Evolutionary conservation across 2,888 invertebrate genomes (phyloP), one percentile per base, ranked within the genome.

Genomic region (Cyrtodaria siliqua): DNA sequence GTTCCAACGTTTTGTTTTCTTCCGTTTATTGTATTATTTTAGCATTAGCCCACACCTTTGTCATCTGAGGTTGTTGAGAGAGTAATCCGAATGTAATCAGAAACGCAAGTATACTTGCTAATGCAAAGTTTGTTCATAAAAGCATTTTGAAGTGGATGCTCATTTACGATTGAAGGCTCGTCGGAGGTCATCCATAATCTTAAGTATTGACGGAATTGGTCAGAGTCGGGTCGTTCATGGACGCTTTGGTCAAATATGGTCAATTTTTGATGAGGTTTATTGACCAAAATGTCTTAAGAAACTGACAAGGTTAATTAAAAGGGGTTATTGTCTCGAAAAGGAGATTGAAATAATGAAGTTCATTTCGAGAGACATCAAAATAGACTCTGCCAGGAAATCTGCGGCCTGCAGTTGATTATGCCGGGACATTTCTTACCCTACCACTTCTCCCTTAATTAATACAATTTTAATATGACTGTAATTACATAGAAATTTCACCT

Each of bases 91-190:
- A 57, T 50, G 33, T 74, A 74, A 74, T 68, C 68, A 61, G 57
- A 74, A 68, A 60, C 24, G 59, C 75, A 75, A 75, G 75, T 69
- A 59, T 63, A 69, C 60, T 63, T 69, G 47, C n/a, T 57, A 49
- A 64, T 29, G 29, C 60, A 74, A 75, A 52, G 69, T 69, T 75
- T 75, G 52, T 63, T 68, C 68, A 63, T 75, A 69, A 69, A 75
- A 75, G 69, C 69, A 52, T 42, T 20, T 44, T 69, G 52, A 75
- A 69, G 68, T 64, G 38, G 23, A 9, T 23, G 24, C 47, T 33
- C 33, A 33, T 33, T 33, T 33, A 33, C 33, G 4, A 33, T 33
- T 33, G 33, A 33, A 33, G 33, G 4, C 6, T 12, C 33, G 12
- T 4, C 33, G 6, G 33, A 33, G 33, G 33, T 33, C 33, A 33